Evolutionary conservation across 1,140 invertebrate species (phyloP).

Genomic region (Laodelphax striatellus): DNA sequence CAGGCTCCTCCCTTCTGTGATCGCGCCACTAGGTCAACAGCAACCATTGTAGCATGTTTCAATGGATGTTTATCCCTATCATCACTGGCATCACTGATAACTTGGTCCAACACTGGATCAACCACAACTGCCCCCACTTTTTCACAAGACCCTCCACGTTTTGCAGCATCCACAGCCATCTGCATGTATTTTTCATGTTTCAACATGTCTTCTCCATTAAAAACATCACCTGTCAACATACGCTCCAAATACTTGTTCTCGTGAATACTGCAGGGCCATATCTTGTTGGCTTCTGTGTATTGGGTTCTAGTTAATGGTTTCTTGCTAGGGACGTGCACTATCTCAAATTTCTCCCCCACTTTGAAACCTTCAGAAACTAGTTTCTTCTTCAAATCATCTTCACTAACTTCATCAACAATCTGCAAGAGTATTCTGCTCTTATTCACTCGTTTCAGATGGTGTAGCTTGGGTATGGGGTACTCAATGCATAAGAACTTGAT

Average conservation of each 20-base stretch:
- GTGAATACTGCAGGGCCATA: constrained; percentile 71
- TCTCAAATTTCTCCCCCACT: constrained; percentile 34
- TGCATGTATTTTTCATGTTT: constrained; percentile 49
- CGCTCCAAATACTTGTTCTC: constrained; percentile 57
- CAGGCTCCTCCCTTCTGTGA: constrained; percentile 72
- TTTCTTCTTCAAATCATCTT: constrained; percentile 1
- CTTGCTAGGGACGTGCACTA: constrained; percentile 43
- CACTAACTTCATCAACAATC: neutral
- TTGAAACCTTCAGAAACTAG: constrained; percentile 32
- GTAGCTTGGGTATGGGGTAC: constrained; percentile 43
- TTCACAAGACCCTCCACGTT: constrained; percentile 22
- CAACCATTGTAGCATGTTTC: constrained; percentile 75
- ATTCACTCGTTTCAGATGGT: constrained; percentile 60
- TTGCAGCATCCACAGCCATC: constrained; percentile 37
- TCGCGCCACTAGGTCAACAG: constrained; percentile 71
- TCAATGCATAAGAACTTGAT: constrained; percentile 43
- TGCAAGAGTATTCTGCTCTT: constrained; percentile 11
- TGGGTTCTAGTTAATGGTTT: constrained; percentile 54
- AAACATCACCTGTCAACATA: constrained; percentile 46
- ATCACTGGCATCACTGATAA: constrained; percentile 55
- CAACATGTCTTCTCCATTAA: constrained; percentile 41
- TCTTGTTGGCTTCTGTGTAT: constrained; percentile 42
- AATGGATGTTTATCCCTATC: constrained; percentile 51
- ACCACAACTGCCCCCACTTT: constrained; percentile 48
- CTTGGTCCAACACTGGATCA: constrained; percentile 45